Conservation (phyloP, 2,797 vertebrate genomes). For the Ctenopoma kingsleyae region DNA sequence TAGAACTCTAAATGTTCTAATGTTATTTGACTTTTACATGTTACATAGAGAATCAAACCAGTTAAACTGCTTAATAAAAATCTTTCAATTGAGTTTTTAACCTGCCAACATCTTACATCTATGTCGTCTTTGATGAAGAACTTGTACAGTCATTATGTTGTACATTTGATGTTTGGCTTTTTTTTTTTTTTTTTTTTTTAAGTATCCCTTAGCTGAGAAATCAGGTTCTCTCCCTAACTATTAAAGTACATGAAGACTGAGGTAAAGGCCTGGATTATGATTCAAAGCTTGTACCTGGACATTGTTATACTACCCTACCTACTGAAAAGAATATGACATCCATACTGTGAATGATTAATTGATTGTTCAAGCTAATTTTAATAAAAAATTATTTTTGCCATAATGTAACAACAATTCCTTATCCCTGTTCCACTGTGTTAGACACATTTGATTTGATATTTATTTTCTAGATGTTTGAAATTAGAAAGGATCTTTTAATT, state of each 20-base stretch:
- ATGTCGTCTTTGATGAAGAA: slow-evolving; percentile 1
- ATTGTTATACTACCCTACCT: no score
- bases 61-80: not conserved
- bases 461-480: not conserved
- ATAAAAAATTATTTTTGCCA: not conserved
- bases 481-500: not conserved
- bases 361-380: not conserved
- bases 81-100: not conserved
- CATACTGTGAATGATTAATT: not conserved
- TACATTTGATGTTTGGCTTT: not conserved
- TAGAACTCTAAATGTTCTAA: not conserved
- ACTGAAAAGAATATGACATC: slow-evolving; percentile 1
- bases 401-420: not conserved
- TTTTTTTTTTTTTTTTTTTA: no score
- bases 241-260: not conserved
- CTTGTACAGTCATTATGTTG: not conserved
- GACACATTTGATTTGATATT: not conserved
- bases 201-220: not conserved
- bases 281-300: not conserved
- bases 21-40: not conserved
- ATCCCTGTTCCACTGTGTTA: not conserved
- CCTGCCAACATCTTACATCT: not conserved
- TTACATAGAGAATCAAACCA: slow-evolving; percentile 1
- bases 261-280: not conserved
- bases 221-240: not conserved